Base-by-base conservation (phyloP, 2,888 invertebrate species). In the Himalopsyche tibetana region DNA sequence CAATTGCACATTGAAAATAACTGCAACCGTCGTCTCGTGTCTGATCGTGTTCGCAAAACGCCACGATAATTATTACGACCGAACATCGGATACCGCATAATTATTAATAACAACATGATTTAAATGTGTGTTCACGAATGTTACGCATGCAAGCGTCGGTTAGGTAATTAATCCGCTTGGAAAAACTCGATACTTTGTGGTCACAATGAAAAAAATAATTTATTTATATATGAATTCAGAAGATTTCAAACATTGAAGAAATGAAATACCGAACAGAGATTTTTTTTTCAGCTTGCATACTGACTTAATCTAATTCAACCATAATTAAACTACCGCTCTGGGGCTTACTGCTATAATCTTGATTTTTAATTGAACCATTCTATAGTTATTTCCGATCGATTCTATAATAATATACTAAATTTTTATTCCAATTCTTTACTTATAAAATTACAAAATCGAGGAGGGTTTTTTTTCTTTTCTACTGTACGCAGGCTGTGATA, bases 161-260 rank as follows among this genome's bases (percentile, higher is more conserved):
- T 74, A 74, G 74, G 74, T 74, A 74, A 74, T 74, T 74, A 74
- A 74, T 74, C 74, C 36, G 36, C 36, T 51, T 51, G 51, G 51
- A 51, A 15, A 51, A 51, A 51, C 51, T 51, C 19, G 19, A 74
- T 74, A 36, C 19, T 74, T 15, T 36, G 36, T 36, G 74, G 74
- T 36, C 36, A 74, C 74, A 74, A 38, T 74, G 38, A 38, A 74
- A 74, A 74, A 74, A 0, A 8, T 15, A 36, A 38, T 38, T 12
- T 28, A 28, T 28, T 28, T 74, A 74, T 74, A 11, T 74, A 36
- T 74, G 36, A 36, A 74, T 74, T 74, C 12, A 36, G 38, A 38
- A 36, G 74, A 36, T 38, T 74, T 38, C 38, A 74, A 74, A 74
- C 36, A 5, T 74, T 36, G 12, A 74, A 36, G 74, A 74, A 74